These are phyloP conservation scores for Stenichneumon culpator DNA, from an alignment of 2,888 invertebrate species.

Conservation along the genomic window DNA sequence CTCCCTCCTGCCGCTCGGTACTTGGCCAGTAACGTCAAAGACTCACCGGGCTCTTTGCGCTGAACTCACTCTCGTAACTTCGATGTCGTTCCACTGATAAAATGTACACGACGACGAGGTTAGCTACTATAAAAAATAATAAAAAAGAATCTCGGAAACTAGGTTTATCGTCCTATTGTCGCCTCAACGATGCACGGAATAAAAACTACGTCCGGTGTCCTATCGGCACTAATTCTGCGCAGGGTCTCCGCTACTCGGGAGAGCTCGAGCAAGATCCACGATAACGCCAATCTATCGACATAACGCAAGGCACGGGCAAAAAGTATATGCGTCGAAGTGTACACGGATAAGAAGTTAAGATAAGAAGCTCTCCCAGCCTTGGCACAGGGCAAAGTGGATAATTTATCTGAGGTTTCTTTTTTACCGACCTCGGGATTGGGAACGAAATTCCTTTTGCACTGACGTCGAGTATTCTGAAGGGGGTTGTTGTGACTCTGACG, in stretches of 20 bases:
- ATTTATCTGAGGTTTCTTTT: not conserved
- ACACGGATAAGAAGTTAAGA: not conserved
- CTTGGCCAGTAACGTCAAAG: slow-evolving; percentile 52
- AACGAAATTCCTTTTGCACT: not conserved
- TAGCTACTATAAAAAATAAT: slow-evolving; percentile 23
- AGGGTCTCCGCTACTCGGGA: not conserved
- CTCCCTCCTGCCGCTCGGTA: slow-evolving; percentile 39
- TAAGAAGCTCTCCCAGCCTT: not conserved
- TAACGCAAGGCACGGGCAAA: not conserved
- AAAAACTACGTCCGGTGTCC: slow-evolving; percentile 17
- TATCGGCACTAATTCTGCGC: slow-evolving; percentile 53
- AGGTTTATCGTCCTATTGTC: slow-evolving; percentile 63
- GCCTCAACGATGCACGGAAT: slow-evolving; percentile 17
- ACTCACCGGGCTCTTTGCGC: slow-evolving; percentile 16
- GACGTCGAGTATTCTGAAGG: not conserved
- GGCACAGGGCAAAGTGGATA: not conserved
- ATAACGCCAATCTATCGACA: slow-evolving; percentile 47
- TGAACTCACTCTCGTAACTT: slow-evolving; percentile 50
- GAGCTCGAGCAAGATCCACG: slow-evolving; percentile 39
- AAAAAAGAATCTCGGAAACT: slow-evolving; percentile 36
- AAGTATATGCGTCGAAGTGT: slow-evolving; percentile 3
- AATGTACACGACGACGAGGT: slow-evolving; percentile 34
- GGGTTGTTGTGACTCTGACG: not conserved
- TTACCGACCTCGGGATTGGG: not conserved
- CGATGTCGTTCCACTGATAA: slow-evolving; percentile 38